These are phyloP conservation scores for Antidorcas marsupialis DNA, from an alignment of 2,113 vertebrate genomes.

Conservation along the genomic window DNA sequence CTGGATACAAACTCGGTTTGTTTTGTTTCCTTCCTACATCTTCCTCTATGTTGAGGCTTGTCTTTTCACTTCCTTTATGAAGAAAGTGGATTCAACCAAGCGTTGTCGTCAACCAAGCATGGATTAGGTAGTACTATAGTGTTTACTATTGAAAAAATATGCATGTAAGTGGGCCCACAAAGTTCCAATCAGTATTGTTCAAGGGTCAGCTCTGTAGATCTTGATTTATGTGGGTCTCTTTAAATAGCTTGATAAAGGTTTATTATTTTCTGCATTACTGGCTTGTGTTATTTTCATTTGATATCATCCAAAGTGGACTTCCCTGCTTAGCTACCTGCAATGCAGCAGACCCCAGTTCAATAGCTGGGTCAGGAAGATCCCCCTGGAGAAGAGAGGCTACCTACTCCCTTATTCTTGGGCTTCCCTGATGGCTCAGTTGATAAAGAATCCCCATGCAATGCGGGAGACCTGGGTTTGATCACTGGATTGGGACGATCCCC, in stretches of 20 bases:
- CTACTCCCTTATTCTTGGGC: not conserved
- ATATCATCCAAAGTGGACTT: not conserved
- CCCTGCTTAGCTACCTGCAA: not conserved
- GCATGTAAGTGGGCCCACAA: not conserved
- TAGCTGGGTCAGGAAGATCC: not conserved
- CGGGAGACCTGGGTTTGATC: not conserved
- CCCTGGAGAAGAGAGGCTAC: not conserved
- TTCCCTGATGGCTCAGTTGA: not conserved
- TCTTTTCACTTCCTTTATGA: not conserved
- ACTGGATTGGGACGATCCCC: not conserved
- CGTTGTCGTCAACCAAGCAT: not conserved
- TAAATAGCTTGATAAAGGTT: not conserved
- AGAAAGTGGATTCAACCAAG: not conserved
- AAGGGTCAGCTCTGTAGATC: not conserved
- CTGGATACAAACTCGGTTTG: not conserved
- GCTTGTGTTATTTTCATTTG: not conserved
- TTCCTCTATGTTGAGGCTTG: not conserved
- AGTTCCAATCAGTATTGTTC: not conserved
- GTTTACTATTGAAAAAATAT: not conserved
- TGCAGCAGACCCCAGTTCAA: not conserved
- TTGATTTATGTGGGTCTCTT: constrained; percentile 1
- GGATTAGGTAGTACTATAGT: not conserved
- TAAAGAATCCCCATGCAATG: not conserved
- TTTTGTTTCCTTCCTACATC: not conserved
- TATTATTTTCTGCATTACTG: not conserved